Evolutionary conservation across 2,113 vertebrate genomes (phyloP).

Genomic region (Periophthalmodon schlosseri): DNA sequence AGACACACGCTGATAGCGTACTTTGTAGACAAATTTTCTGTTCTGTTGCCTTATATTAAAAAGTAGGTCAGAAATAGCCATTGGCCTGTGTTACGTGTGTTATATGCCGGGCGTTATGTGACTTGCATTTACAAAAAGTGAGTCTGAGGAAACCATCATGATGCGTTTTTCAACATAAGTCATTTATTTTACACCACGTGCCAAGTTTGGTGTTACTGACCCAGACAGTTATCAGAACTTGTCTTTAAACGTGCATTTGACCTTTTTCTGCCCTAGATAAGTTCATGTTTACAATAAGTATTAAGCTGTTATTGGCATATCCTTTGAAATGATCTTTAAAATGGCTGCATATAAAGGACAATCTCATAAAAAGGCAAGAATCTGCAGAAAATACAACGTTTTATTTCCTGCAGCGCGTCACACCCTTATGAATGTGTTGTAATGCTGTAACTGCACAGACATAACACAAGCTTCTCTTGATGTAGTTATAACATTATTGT

Average conservation of each 20-base stretch:
- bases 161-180: too few relatives aligned
- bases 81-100: too few relatives aligned
- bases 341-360: conserved; percentile 21
- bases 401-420: neutral
- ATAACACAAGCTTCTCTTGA: neutral
- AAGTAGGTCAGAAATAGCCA: neutral
- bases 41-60: neutral
- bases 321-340: conserved; percentile 25
- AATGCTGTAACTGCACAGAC: neutral
- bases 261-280: conserved; percentile 36
- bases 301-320: conserved; percentile 4
- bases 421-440: neutral
- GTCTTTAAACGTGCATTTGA: neutral
- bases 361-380: neutral
- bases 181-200: neutral
- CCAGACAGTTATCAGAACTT: conserved; percentile 6
- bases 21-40: neutral
- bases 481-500: too few relatives aligned
- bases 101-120: too few relatives aligned
- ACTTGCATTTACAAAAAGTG: too few relatives aligned
- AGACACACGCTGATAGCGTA: neutral
- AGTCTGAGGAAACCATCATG: too few relatives aligned
- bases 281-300: neutral
- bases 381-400: neutral
- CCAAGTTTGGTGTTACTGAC: neutral